Percentiles rank a stretch among this genome's conserved stretches.
Evolutionary conservation across 2,888 invertebrate genomes (phyloP).

Genomic region (Andrena marginata): DNA sequence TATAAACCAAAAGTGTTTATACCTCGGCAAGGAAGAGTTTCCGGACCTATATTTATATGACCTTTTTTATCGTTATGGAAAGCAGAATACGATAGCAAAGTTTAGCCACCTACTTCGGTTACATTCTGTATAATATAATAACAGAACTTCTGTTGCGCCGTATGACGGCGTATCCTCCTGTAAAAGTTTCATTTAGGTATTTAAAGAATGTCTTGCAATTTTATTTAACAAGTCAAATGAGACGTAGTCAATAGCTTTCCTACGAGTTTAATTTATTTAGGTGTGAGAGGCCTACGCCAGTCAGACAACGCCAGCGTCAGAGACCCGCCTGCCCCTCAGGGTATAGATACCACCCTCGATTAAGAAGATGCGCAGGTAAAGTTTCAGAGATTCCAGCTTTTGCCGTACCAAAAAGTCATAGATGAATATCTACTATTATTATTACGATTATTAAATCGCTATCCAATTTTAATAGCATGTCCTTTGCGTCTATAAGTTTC

Average conservation of each 20-base stretch:
- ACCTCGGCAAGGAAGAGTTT: too few species aligned
- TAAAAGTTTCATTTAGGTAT: neutral
- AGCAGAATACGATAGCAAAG: too few species aligned
- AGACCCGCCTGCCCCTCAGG: conserved; percentile 81
- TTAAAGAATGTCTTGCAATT: neutral
- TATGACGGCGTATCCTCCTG: too few species aligned
- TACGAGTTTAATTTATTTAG: conserved; percentile 34
- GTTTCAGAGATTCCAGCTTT: neutral
- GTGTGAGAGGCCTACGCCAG: conserved; percentile 73
- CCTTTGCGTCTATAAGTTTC: neutral
- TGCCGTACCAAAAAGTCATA: neutral
- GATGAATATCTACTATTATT: neutral
- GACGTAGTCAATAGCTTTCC: neutral
- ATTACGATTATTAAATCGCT: neutral
- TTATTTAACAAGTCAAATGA: neutral
- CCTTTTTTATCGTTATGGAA: too few species aligned
- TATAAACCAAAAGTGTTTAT: too few species aligned
- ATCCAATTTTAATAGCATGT: neutral
- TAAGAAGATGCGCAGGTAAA: conserved; percentile 78
- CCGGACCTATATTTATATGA: too few species aligned
- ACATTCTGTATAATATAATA: too few species aligned
- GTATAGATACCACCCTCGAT: conserved; percentile 79
- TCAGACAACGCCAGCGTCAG: conserved; percentile 60
- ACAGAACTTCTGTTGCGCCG: too few species aligned
- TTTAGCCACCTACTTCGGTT: too few species aligned